Evolutionary conservation across 2,113 vertebrate species (phyloP), one percentile per base, ranked within the genome.

Genomic region (Mormyrus iriodes): DNA sequence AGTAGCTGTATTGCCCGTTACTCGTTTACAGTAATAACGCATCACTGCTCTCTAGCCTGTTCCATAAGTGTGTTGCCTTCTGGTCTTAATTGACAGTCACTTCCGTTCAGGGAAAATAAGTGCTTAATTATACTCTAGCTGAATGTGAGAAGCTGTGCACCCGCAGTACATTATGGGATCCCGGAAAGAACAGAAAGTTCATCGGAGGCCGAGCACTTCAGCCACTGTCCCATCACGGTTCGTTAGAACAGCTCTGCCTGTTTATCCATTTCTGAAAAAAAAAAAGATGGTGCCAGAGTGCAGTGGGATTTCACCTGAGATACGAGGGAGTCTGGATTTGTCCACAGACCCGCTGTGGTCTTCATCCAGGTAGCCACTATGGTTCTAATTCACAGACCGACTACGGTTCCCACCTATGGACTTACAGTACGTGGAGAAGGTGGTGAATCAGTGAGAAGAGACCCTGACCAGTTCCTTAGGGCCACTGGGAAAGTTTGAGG

Each of bases 31-130:
- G 82, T 84, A 87, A 85, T 93, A 93, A 95, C 93, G 94, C 93
- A 95, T 94, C 92, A 91, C 87, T 12, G 86, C 89, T 86, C 89
- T 91, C 91, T 91, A 93, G 92, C 92, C 90, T 91, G 49, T 90
- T 88, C 88, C 69, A 88, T 92, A 90, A 94, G 94, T 91, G 88
- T 42, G 58, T 87, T 91, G 88, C 90, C 93, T 95, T 91, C 93
- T 92, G 91, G 69, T 39, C 83, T 91, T 94, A 95, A 96, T 95
- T 94, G 94, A 94, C 92, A 92, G 88, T 89, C 89, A 55, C 55
- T 82, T 90, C 88, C 82, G 91, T 90, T 92, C 90, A 89, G 91
- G 91, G 90, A 92, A 92, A 93, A 93, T 93, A 90, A 90, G 79
- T 91, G 58, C 82, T 93, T 91, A 92, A 94, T 94, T 94, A 93